These are phyloP conservation scores for Haemorhous mexicanus DNA, from an alignment of 2,113 vertebrate genomes.

Conservation along the genomic window DNA sequence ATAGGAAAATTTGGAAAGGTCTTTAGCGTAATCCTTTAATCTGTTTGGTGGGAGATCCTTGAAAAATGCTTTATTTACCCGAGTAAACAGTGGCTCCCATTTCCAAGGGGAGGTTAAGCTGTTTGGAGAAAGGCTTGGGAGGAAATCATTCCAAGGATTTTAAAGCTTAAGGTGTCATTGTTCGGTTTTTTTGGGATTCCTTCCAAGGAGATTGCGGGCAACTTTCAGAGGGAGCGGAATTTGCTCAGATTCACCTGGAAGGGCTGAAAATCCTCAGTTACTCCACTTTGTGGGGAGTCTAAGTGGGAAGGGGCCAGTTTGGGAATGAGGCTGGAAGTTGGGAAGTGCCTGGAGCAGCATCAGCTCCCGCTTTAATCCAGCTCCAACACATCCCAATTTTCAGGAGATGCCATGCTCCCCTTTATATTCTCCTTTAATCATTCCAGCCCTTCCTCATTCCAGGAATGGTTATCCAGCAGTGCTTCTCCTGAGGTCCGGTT, in stretches of 20 bases:
- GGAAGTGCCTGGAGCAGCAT: rapidly evolving
- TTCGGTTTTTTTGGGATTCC: neutral
- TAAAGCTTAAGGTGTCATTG: slow-evolving; percentile 64
- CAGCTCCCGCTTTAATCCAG: neutral
- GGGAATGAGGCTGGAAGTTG: neutral
- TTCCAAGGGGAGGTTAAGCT: slow-evolving; percentile 81
- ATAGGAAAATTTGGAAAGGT: slow-evolving; percentile 18
- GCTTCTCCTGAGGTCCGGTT: neutral
- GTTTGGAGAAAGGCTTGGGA: slow-evolving; percentile 83
- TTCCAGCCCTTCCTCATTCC: neutral
- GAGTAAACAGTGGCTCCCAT: slow-evolving; percentile 73
- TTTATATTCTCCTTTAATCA: neutral
- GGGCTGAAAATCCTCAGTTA: neutral
- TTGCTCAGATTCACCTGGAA: neutral
- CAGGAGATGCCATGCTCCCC: neutral
- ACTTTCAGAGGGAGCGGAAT: neutral
- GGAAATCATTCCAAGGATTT: slow-evolving; percentile 76
- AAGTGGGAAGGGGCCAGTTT: rapidly evolving
- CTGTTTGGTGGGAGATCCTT: slow-evolving; percentile 38
- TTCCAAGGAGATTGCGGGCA: neutral
- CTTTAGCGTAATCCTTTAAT: slow-evolving; percentile 54
- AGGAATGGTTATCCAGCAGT: neutral
- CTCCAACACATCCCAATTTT: neutral
- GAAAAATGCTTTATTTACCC: slow-evolving; percentile 69
- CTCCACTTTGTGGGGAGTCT: neutral